Evolutionary conservation across 2,113 vertebrate species (phyloP).

Genomic region (Rhinoderma darwinii): DNA sequence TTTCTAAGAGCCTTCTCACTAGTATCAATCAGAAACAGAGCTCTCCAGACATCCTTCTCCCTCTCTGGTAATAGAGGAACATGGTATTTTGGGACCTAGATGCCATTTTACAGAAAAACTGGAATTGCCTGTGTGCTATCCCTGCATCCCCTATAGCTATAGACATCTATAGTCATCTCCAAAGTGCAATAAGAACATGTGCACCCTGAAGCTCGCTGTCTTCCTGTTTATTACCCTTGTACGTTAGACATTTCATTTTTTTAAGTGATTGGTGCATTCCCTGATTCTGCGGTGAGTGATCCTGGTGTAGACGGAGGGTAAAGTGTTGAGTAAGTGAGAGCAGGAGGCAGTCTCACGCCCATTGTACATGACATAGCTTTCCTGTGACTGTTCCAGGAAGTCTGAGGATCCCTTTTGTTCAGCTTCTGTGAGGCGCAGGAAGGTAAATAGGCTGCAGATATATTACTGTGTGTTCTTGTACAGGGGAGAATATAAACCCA

Average conservation of each 20-base stretch:
- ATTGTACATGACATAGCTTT: background rate
- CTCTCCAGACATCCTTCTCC: too few relatives aligned
- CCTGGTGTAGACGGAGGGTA: background rate
- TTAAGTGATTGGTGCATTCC: background rate
- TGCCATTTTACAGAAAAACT: too few relatives aligned
- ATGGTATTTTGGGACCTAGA: too few relatives aligned
- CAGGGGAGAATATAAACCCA: slow-evolving; percentile 19
- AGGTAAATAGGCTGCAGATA: slow-evolving; percentile 35
- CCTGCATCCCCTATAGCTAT: too few relatives aligned
- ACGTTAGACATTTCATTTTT: too few relatives aligned
- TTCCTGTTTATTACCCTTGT: background rate
- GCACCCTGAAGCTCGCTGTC: background rate
- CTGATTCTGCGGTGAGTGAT: background rate
- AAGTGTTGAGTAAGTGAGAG: background rate
- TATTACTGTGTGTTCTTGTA: background rate
- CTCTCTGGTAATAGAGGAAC: too few relatives aligned
- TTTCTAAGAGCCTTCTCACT: too few relatives aligned
- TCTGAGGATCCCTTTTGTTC: slow-evolving; percentile 28
- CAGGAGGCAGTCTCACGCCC: slow-evolving; percentile 15
- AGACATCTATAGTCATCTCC: too few relatives aligned
- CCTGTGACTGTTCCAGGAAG: slow-evolving; percentile 40
- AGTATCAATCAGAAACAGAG: too few relatives aligned
- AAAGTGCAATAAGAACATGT: too few relatives aligned
- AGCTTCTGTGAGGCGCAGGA: slow-evolving; percentile 34
- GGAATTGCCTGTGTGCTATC: too few relatives aligned